These are phyloP conservation scores for Diarsia mendica DNA, from an alignment of 2,888 invertebrate genomes.

Conservation along the genomic window DNA sequence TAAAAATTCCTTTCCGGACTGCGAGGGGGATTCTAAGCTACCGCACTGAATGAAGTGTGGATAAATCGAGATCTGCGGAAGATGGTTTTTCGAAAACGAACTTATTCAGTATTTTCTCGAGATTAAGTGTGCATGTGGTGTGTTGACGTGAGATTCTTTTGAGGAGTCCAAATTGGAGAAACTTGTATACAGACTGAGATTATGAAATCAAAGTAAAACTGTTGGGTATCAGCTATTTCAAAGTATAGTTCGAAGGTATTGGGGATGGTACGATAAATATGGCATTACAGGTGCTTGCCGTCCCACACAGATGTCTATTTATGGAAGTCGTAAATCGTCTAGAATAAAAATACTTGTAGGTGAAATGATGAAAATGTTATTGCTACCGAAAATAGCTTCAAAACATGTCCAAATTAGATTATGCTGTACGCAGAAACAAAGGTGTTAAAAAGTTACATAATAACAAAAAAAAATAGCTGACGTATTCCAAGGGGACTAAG, in stretches of 20 bases:
- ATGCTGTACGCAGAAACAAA: neutral
- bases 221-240: slow-evolving; percentile 2
- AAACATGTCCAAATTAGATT: neutral
- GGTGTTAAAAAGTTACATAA: too few species aligned
- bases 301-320: neutral
- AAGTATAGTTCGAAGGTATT: neutral
- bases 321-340: neutral
- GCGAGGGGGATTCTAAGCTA: slow-evolving; percentile 65
- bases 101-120: slow-evolving; percentile 46
- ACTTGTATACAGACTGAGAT: slow-evolving; percentile 2
- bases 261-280: neutral
- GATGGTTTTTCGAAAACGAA: slow-evolving; percentile 51
- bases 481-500: neutral
- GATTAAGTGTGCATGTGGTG: slow-evolving; percentile 31
- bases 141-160: slow-evolving; percentile 13
- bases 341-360: neutral
- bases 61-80: slow-evolving; percentile 52
- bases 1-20: slow-evolving; percentile 81
- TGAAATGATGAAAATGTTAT: neutral
- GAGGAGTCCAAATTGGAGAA: neutral
- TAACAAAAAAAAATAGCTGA: neutral
- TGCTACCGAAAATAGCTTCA: neutral
- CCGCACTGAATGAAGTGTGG: slow-evolving; percentile 60
- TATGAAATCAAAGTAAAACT: neutral
- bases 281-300: neutral